phyloP scores from a whole-genome alignment of 2,113 vertebrate genomes.

The Gymnogyps californianus region DNA sequence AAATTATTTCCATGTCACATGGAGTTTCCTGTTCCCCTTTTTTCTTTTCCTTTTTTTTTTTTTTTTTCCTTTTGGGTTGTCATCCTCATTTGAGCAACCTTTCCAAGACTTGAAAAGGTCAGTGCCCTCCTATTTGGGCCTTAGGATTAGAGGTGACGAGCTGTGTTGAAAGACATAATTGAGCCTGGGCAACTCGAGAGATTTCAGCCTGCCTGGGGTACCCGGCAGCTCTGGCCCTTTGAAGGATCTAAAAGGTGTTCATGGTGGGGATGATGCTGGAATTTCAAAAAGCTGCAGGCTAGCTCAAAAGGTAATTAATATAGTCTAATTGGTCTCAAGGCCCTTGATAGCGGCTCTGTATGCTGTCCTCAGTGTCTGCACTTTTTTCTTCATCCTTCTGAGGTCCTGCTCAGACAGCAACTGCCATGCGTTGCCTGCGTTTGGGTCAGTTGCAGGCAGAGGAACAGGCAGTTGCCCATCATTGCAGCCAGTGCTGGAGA shows the following conservation, averaged over 20 bases:
- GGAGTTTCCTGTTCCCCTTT: background rate
- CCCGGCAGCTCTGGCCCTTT: background rate
- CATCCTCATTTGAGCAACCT: constrained; percentile 25
- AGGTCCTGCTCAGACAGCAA: background rate
- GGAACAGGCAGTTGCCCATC: background rate
- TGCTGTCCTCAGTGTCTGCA: background rate
- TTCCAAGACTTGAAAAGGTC: constrained; percentile 35
- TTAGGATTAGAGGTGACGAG: constrained; percentile 8
- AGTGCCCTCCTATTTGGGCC: background rate
- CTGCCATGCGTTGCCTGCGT: rapidly evolving
- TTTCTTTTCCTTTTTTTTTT: background rate
- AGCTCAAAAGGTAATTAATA: constrained; percentile 47
- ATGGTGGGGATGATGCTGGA: background rate
- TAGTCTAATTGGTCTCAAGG: constrained; percentile 36
- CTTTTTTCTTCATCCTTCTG: background rate
- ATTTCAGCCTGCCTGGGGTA: background rate
- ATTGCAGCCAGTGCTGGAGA: background rate
- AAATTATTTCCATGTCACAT: background rate
- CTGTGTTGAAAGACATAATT: constrained; percentile 28
- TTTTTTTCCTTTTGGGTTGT: background rate
- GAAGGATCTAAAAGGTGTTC: constrained; percentile 20
- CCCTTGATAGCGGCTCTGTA: background rate
- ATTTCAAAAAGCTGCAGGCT: constrained; percentile 35
- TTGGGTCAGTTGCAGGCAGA: background rate
- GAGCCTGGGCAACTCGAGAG: background rate